Percentiles rank a stretch among this genome's conserved stretches.
Evolutionary conservation across 1,140 invertebrate genomes (phyloP).

Genomic region (Drosophila auraria): DNA sequence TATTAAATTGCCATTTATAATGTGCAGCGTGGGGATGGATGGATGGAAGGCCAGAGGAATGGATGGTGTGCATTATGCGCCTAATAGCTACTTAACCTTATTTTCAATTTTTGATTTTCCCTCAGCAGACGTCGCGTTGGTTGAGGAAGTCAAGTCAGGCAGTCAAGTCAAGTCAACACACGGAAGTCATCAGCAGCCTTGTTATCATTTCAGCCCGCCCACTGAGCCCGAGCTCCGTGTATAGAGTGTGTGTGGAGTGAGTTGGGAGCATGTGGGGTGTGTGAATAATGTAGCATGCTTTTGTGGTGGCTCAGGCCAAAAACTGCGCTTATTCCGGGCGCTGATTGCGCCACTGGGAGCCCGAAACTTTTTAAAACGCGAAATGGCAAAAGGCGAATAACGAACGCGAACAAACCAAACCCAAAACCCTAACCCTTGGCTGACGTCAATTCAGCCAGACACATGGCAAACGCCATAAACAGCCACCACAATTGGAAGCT

Average conservation of each 20-base stretch:
- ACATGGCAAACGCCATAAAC: conserved; percentile 81
- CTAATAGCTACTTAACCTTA: conserved; percentile 83
- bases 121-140: conserved; percentile 10
- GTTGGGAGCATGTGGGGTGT: conserved; percentile 2
- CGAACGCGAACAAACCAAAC: conserved; percentile 1
- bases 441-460: conserved; percentile 78
- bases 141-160: conserved; percentile 38
- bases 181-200: conserved; percentile 81
- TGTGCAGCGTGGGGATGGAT: conserved; percentile 14
- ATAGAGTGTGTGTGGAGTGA: conserved; percentile 8
- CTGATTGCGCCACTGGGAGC: conserved; percentile 79
- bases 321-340: conserved; percentile 65
- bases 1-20: conserved; percentile 76
- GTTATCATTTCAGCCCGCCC: conserved; percentile 64
- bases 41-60: not conserved
- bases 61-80: conserved; percentile 48
- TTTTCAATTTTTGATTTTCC: conserved; percentile 82
- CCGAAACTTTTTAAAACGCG: conserved; percentile 72
- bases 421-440: conserved; percentile 8
- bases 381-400: conserved; percentile 60
- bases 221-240: too few relatives aligned
- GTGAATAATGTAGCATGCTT: conserved; percentile 77
- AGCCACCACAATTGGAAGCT: conserved; percentile 81
- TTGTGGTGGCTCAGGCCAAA: conserved; percentile 59
- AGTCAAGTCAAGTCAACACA: conserved; percentile 62